Evolutionary conservation across 1,140 invertebrate genomes (phyloP), one percentile per base, ranked within the genome.

Genomic region (Drosophila athabasca): DNA sequence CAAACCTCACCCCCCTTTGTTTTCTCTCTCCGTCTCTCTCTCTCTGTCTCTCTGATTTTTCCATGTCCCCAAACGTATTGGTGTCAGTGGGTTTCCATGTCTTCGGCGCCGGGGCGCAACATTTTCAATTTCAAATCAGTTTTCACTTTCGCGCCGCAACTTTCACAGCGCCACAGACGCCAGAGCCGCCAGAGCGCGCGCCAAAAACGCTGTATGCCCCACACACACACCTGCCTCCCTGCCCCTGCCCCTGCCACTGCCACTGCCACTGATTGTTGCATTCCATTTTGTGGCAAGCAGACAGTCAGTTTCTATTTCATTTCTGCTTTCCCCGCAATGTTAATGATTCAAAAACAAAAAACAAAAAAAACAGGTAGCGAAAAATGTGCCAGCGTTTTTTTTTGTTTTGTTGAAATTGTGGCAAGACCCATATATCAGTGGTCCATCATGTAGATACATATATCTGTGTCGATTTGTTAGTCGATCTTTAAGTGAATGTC

Each of bases 101-200:
- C 67, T 60, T 41, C 51, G 50, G 48, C 59, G 69, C 51, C 48
- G 61, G 29, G 29, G 39, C 49, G 53, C 51, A 64, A 59, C 72
- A 71, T 80, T 80, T 84, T 73, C 81, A 74, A 62, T 24, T n/a
- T 54, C 31, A 68, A 68, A 66, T 50, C 31, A 48, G 61, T 85
- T 85, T 84, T 85, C 81, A 85, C 81, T 84, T 84, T 84, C 80
- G 67, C 80, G 50, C 60, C 8, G 43, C 48, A 76, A 85, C 81
- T 85, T 85, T 85, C 81, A 80, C 81, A 49, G 46, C 19, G 46
- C 19, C 11, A 15, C n/a, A 19, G 19, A n/a, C 19, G 6, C 2
- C 48, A 6, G 41, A 53, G 29, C 13, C 35, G 39, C 39, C 22
- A n/a, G 22, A 53, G 49, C 29, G 43, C 31, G 57, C 19, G 44